Percentiles rank a stretch among this genome's conserved stretches.
Evolutionary conservation across 1,140 invertebrate genomes (phyloP).

Genomic region (Tenebrio molitor): DNA sequence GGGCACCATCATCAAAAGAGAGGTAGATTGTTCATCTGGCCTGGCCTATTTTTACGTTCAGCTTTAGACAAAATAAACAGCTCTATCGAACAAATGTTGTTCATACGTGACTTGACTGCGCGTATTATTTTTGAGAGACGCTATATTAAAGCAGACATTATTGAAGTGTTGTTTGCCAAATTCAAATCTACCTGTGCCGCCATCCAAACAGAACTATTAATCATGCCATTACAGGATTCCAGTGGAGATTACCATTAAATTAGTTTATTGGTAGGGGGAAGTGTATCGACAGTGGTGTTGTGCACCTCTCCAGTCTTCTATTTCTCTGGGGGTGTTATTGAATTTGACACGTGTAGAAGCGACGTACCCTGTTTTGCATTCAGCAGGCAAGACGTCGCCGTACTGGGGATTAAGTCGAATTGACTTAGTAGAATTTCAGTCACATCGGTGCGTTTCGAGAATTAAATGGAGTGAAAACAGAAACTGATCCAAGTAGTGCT

Average conservation of each 20-base stretch:
- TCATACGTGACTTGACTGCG: constrained; percentile 25
- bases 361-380: constrained; percentile 5
- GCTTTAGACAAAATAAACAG: constrained; percentile 21
- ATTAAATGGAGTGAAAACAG: constrained; percentile 25
- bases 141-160: constrained; percentile 6
- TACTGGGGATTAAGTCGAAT: constrained; percentile 19
- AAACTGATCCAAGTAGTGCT: constrained; percentile 23
- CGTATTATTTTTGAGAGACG: constrained; percentile 18
- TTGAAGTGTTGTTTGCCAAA: constrained; percentile 9
- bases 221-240: not conserved
- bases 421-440: constrained; percentile 30
- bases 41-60: not conserved
- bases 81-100: constrained; percentile 8
- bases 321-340: constrained; percentile 5
- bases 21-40: not conserved
- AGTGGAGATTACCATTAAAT: not conserved
- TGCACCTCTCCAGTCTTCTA: not conserved
- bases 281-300: not conserved
- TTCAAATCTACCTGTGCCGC: not conserved
- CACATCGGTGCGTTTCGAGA: constrained; percentile 21
- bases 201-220: not conserved
- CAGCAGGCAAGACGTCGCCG: not conserved
- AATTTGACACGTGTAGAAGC: constrained; percentile 13
- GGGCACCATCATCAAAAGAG: not conserved
- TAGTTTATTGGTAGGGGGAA: not conserved